Base-by-base conservation (phyloP, 2,113 vertebrate genomes). In the Mus pahari region DNA sequence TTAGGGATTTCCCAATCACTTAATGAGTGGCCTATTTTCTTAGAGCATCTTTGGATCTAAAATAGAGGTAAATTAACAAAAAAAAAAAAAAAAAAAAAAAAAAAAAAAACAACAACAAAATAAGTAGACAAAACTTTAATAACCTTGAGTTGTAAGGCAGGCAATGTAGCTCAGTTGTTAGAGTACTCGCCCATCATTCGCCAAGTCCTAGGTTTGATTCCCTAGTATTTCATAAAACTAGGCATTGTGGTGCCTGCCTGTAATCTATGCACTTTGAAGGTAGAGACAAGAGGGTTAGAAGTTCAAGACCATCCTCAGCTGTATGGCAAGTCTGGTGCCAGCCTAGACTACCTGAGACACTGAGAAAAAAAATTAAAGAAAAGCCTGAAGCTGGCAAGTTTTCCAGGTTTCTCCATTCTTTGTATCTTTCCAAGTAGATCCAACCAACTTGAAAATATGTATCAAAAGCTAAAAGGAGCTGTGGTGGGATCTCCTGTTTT, bases 401-500 rank as follows among this genome's bases (percentile, higher is more conserved):
- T 93, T 83, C 28, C 12, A 86, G 20, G 1, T 73, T 36, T 86
- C 33, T 83, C 16, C 50, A 64, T 58, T 3, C 64, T 78, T 13
- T 58, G 7, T 91, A 45, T 92, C 28, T 92, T 96, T 91, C 53
- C 74, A 94, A 84, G 88, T 55, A 88, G 33, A 62, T 68, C 7
- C 28, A 71, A 58, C 39, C 71, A 81, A 86, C 50, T 73, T 89
- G 39, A 20, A 4, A 8, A 58, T 82, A 86, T 39, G 2, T 62
- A 66, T 39, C 53, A 94, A 86, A 74, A 96, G 16, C 19, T 78
- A 84, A 78, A 74, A 75, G 86, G 83, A 39, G 39, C 4, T 6
- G 3, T 17, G 2, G 24, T 31, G 31, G 3, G 2, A 58, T 28
- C 3, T 26, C 39, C 24, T 45, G 68, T 79, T n/a, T 73, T 94